Evolutionary conservation across 2,113 vertebrate genomes (phyloP).

Genomic region (Syngnathus typhle): DNA sequence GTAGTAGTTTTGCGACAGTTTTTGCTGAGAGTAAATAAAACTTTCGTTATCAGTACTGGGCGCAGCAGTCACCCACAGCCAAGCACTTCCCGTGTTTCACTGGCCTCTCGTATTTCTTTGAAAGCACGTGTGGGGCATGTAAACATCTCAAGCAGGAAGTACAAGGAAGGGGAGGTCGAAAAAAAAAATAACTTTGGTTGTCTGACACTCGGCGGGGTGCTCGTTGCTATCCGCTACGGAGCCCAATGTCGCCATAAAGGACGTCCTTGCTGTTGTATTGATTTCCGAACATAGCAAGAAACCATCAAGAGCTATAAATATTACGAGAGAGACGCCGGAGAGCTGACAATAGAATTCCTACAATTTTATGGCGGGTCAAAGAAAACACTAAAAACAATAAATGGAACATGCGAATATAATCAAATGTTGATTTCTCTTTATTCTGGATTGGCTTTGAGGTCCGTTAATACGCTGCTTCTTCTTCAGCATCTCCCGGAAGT

Average conservation of each 20-base stretch:
- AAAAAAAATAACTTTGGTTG: constrained; percentile 52
- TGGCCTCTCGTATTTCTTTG: constrained; percentile 41
- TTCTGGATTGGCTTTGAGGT: neutral
- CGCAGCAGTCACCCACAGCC: constrained; percentile 15
- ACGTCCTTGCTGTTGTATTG: constrained; percentile 46
- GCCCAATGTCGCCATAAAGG: constrained; percentile 50
- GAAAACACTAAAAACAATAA: neutral
- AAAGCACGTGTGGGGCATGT: constrained; percentile 68
- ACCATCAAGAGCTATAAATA: constrained; percentile 44
- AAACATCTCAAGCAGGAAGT: constrained; percentile 69
- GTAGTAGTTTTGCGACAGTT: no score
- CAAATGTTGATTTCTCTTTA: no score
- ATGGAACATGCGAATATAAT: no score
- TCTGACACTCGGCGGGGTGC: constrained; percentile 32
- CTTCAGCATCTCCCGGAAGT: neutral
- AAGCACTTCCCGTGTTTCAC: constrained; percentile 30
- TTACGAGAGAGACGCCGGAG: constrained; percentile 32
- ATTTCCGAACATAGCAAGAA: constrained; percentile 46
- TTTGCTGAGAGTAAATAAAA: neutral
- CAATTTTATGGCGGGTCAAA: constrained; percentile 25
- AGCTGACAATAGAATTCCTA: constrained; percentile 29
- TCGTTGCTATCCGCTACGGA: constrained; percentile 6
- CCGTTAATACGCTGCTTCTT: neutral
- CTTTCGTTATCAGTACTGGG: constrained; percentile 17
- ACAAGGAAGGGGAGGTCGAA: neutral